Percentiles rank a stretch among this genome's conserved stretches.
Evolutionary conservation across 2,888 invertebrate species (phyloP).

Genomic region (Stramonita haemastoma): DNA sequence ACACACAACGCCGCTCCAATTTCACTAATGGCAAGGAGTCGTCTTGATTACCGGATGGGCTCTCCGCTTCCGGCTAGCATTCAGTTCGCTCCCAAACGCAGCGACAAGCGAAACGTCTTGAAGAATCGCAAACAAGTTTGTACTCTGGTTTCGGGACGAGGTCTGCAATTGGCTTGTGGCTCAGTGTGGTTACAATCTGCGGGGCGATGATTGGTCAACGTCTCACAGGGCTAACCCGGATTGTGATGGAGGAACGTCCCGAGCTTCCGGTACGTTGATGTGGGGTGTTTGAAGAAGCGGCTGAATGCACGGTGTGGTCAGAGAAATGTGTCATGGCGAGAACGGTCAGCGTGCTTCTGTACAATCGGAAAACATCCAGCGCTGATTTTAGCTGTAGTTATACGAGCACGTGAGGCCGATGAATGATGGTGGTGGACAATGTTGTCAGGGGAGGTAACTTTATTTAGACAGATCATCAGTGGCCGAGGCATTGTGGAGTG

Average conservation of each 20-base stretch:
- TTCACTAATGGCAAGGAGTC: constrained; percentile 26
- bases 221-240: not conserved
- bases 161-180: constrained; percentile 26
- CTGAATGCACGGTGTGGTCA: not conserved
- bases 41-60: constrained; percentile 13
- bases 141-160: not conserved
- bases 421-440: not conserved
- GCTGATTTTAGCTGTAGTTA: not conserved
- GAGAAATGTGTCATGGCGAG: not conserved
- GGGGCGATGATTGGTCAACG: too few species aligned
- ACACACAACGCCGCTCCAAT: constrained; percentile 27
- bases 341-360: not conserved
- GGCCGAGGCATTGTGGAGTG: too few species aligned
- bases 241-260: constrained; percentile 16
- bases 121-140: constrained; percentile 5
- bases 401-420: constrained; percentile 1
- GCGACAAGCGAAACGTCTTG: not conserved
- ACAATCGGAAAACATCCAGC: not conserved
- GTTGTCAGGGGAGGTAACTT: not conserved
- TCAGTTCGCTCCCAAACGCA: not conserved
- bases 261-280: not conserved
- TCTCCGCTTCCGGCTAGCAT: not conserved
- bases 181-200: constrained; percentile 31
- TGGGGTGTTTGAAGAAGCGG: not conserved
- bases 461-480: not conserved